Evolutionary conservation across 2,888 invertebrate genomes (phyloP).

Genomic region (Caenorhabditis sinica): DNA sequence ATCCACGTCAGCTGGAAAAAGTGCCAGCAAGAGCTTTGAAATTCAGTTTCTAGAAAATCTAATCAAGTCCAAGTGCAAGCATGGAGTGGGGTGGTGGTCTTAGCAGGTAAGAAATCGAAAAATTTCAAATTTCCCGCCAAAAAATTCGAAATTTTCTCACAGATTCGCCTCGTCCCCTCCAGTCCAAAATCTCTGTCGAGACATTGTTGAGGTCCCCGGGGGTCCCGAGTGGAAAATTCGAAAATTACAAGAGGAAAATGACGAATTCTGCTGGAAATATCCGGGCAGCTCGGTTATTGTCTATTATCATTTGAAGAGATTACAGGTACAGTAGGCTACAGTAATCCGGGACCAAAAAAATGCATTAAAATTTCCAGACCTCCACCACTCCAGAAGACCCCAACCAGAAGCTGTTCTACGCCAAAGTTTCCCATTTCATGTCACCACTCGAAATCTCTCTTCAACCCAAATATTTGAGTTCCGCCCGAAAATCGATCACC

Average conservation of each 20-base stretch:
- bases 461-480: conserved; percentile 61
- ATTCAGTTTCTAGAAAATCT: background rate
- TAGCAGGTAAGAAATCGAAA: conserved; percentile 12
- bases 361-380: background rate
- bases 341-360: background rate
- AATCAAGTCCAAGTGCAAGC: background rate
- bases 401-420: conserved; percentile 55
- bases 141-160: conserved; percentile 15
- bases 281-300: conserved; percentile 63
- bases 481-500: conserved; percentile 50
- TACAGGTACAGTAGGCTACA: conserved; percentile 23
- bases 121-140: background rate
- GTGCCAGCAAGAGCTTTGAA: background rate
- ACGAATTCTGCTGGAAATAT: conserved; percentile 59
- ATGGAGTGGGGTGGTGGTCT: conserved; percentile 52
- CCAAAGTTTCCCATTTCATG: conserved; percentile 64
- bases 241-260: conserved; percentile 26
- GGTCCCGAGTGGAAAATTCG: conserved; percentile 64
- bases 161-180: conserved; percentile 21
- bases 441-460: conserved; percentile 60
- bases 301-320: conserved; percentile 58
- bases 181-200: conserved; percentile 40
- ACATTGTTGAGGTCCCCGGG: conserved; percentile 58
- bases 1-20: conserved; percentile 9
- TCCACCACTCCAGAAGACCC: conserved; percentile 12